Evolutionary conservation across 2,113 vertebrate species (phyloP).

Genomic region (Macaca mulatta): DNA sequence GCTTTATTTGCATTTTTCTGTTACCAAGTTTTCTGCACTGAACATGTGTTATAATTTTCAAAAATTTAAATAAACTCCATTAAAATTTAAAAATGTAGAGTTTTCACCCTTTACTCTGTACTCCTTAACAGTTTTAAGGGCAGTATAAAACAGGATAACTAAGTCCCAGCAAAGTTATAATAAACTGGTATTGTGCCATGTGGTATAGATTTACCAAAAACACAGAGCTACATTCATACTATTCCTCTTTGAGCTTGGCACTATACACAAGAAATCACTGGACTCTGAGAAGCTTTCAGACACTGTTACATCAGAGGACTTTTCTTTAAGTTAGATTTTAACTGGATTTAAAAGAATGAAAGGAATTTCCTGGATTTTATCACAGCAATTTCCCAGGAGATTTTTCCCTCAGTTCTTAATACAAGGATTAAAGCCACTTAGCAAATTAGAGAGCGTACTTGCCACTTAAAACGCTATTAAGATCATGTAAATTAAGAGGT

Average conservation of each 20-base stretch:
- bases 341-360: conserved; percentile 70
- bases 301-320: conserved; percentile 18
- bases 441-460: conserved; percentile 53
- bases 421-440: conserved; percentile 53
- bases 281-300: conserved; percentile 22
- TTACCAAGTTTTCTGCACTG: neutral
- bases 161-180: neutral
- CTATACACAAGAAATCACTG: neutral
- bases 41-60: neutral
- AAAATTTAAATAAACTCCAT: neutral
- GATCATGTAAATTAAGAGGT: conserved; percentile 55
- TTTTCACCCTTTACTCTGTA: conserved; percentile 19
- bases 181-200: neutral
- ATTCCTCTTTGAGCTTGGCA: neutral
- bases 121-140: neutral
- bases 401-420: conserved; percentile 39
- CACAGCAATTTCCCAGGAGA: conserved; percentile 63
- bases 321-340: conserved; percentile 54
- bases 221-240: conserved; percentile 36
- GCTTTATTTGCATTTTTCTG: conserved; percentile 9
- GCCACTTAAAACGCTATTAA: conserved; percentile 60
- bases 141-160: neutral
- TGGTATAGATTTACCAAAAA: conserved; percentile 47
- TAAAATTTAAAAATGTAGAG: neutral
- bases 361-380: conserved; percentile 77